phyloP scores from a whole-genome alignment of 2,888 invertebrate species.

The Drosophila percnosoma region DNA sequence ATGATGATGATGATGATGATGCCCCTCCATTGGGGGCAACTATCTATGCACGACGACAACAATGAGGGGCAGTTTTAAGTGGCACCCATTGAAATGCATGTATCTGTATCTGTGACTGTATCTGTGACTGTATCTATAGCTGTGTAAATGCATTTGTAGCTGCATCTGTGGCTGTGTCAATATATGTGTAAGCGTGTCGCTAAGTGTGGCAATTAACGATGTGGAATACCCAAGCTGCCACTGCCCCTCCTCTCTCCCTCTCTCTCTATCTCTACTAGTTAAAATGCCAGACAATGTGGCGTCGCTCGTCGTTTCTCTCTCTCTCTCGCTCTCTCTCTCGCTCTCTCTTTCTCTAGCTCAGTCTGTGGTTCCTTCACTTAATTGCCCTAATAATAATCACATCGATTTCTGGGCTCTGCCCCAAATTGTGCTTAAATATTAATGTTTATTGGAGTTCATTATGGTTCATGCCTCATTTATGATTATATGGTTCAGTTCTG shows the following conservation, averaged over 20 bases:
- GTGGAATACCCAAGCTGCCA: constrained; percentile 9
- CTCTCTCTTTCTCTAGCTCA: not conserved
- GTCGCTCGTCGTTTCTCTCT: constrained; percentile 34
- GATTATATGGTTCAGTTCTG: not conserved
- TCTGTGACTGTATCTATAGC: constrained; percentile 3
- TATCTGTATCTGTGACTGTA: constrained; percentile 9
- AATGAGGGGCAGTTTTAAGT: constrained; percentile 52
- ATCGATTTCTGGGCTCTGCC: constrained; percentile 55
- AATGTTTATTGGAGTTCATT: constrained; percentile 51
- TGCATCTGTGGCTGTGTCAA: not conserved
- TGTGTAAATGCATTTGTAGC: constrained; percentile 21
- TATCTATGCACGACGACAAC: not conserved
- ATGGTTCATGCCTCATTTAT: not conserved
- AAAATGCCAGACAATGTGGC: constrained; percentile 66
- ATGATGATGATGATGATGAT: not conserved
- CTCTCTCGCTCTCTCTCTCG: constrained; percentile 5
- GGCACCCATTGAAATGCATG: constrained; percentile 64
- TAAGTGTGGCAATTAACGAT: constrained; percentile 53
- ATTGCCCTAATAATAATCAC: constrained; percentile 56
- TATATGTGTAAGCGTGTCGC: constrained; percentile 31
- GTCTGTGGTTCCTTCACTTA: constrained; percentile 16
- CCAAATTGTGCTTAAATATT: constrained; percentile 12
- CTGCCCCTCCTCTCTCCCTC: too few relatives aligned
- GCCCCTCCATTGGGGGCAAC: not conserved
- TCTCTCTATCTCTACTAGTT: constrained; percentile 14